Evolutionary conservation across 2,113 vertebrate genomes (phyloP), one percentile per base, ranked within the genome.

Genomic region (Poicephalus meyeri): DNA sequence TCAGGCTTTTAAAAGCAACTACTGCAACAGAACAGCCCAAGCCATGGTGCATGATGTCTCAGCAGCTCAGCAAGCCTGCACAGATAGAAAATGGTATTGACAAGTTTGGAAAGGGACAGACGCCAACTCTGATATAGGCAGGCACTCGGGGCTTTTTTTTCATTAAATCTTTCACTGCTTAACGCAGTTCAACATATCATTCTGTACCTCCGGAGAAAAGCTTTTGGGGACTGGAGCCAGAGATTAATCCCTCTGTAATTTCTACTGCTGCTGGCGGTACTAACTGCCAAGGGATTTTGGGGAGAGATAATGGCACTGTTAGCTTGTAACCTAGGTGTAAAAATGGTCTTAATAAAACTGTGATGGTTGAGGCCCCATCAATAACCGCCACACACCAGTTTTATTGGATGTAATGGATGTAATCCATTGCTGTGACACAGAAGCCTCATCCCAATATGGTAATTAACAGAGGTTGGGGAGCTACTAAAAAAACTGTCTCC

Each of bases 181-280:
- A 97, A 97, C 95, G 55, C 80, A 97, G 93, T 96, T 96, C 97
- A 96, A 93, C 96, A 96, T 31, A 93, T 95, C 95, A 93, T 90
- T 72, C 91, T 80, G 72, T 60, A 49, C 76, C 96, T 97, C 93
- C 2, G 1, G 94, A 97, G 97, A 85, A 93, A 94, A 94, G 86
- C 88, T 93, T 98, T 87, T 92, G 78, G 95, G 88, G 91, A 85
- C 82, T 95, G 79, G 16, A 86, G 89, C 66, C 97, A 94, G 94
- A 97, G 96, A 98, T 98, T 97, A 98, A 98, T 98, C 97, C 88
- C 61, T 70, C 94, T 97, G 91, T 97, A 97, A 98, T 98, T 97
- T 97, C 97, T 94, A 95, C 82, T 92, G 91, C 83, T 96, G 64
- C 84, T 92, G 77, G 97, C 94, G 35, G 95, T 96, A 93, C 95